Percentiles rank a stretch among this genome's conserved stretches.
Evolutionary conservation across 2,888 invertebrate species (phyloP).

Genomic region (Cerastoderma edule): DNA sequence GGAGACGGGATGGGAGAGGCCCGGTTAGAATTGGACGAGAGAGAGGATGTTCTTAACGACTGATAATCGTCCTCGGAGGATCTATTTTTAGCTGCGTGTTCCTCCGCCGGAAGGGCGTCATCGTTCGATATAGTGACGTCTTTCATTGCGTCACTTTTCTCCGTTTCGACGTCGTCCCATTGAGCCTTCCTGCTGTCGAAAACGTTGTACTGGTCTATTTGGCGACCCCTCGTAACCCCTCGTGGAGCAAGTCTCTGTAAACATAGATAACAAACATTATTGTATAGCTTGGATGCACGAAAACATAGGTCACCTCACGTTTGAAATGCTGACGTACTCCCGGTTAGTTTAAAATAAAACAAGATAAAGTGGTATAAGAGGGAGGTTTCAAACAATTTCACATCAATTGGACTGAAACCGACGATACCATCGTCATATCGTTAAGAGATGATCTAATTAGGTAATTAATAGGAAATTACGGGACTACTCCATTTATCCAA

Average conservation of each 20-base stretch:
- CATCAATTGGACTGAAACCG: no score
- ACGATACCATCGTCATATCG: no score
- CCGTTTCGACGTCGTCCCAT: slow-evolving; percentile 12
- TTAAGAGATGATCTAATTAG: no score
- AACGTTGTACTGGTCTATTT: slow-evolving; percentile 54
- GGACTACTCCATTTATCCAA: no score
- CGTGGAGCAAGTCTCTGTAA: slow-evolving; percentile 50
- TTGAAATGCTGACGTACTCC: not conserved
- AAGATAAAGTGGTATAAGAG: not conserved
- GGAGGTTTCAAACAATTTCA: no score
- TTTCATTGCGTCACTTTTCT: slow-evolving; percentile 18
- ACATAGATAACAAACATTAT: not conserved
- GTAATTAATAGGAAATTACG: no score
- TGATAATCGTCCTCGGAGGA: slow-evolving; percentile 32
- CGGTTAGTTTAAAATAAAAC: not conserved
- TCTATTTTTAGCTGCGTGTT: slow-evolving; percentile 12
- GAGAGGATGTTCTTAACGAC: slow-evolving; percentile 39
- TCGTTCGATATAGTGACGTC: slow-evolving; percentile 18
- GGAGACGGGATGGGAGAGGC: slow-evolving; percentile 18
- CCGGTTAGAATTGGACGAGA: slow-evolving; percentile 41
- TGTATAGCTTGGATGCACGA: no score
- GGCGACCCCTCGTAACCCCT: slow-evolving; percentile 38
- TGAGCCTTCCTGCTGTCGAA: slow-evolving; percentile 45
- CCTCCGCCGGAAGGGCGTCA: slow-evolving; percentile 19
- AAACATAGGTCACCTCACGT: not conserved